phyloP scores from a whole-genome alignment of 37 sponge, comb jelly and placozoan genomes.

The Mnemiopsis leidyi region DNA sequence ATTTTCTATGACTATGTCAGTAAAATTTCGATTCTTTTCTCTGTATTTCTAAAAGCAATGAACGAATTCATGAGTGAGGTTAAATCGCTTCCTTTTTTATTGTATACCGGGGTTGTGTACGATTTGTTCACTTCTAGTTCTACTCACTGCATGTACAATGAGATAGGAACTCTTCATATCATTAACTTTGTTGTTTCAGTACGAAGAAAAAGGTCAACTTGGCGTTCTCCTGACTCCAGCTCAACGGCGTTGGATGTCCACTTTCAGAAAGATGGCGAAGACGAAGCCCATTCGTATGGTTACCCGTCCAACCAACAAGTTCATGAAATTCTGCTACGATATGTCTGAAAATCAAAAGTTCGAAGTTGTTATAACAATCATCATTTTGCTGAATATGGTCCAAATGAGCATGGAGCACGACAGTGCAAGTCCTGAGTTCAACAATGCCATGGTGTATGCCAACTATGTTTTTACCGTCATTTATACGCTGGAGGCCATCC shows the following conservation, averaged over 20 bases:
- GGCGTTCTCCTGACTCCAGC: conserved; percentile 62
- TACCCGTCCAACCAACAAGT: conserved; percentile 24
- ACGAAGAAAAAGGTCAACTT: conserved; percentile 54
- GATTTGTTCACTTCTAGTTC: too few relatives aligned
- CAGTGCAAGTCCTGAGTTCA: background rate
- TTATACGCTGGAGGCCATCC: conserved; percentile 66
- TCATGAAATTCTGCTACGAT: conserved; percentile 65
- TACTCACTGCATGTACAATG: too few relatives aligned
- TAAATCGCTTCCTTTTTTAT: too few relatives aligned
- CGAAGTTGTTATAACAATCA: conserved; percentile 40
- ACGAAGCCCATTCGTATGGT: conserved; percentile 60
- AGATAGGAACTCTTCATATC: background rate
- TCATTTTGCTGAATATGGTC: conserved; percentile 66
- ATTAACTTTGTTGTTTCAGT: conserved; percentile 18
- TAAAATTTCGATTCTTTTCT: too few relatives aligned
- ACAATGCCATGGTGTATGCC: background rate
- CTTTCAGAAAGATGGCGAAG: conserved; percentile 63
- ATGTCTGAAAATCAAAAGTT: conserved; percentile 65
- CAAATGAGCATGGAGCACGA: conserved; percentile 64
- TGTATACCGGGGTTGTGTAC: too few relatives aligned
- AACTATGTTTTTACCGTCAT: conserved; percentile 63
- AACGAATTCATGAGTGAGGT: too few relatives aligned
- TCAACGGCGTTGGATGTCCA: conserved; percentile 51
- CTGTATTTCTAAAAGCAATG: too few relatives aligned
- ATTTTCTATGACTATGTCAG: too few relatives aligned